Conservation (phyloP, 2,113 vertebrate species). For the Thalassoma bifasciatum region DNA sequence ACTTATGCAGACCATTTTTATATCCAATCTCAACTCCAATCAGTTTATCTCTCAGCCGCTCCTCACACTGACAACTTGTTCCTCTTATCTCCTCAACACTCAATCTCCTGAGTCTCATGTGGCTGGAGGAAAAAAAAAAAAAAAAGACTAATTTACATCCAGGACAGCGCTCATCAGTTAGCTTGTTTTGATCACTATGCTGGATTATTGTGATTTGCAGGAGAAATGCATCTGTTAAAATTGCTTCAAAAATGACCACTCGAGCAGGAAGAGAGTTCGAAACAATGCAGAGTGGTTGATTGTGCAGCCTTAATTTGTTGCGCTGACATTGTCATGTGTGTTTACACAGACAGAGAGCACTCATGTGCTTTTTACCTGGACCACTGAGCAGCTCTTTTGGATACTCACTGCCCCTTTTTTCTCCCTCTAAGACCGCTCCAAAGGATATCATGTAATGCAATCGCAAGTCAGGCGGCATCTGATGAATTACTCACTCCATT, state of each 20-base stretch:
- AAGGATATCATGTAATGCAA: conserved; percentile 27
- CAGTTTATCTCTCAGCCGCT: conserved; percentile 51
- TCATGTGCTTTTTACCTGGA: conserved; percentile 23
- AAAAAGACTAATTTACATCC: conserved; percentile 45
- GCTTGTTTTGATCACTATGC: conserved; percentile 32
- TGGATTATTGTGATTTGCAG: conserved; percentile 33
- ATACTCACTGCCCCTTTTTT: conserved; percentile 9
- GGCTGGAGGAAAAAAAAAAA: conserved; percentile 34
- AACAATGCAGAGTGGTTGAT: background rate
- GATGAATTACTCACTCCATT: conserved; percentile 17
- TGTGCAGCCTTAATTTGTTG: background rate
- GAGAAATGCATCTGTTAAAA: conserved; percentile 4
- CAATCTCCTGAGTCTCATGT: conserved; percentile 49
- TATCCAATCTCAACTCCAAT: conserved; percentile 46
- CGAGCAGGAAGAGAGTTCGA: background rate
- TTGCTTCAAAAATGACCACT: background rate
- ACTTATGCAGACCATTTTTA: conserved; percentile 48
- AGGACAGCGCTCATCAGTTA: conserved; percentile 37
- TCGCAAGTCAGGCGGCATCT: conserved; percentile 20
- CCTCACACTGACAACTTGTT: conserved; percentile 52
- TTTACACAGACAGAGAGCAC: background rate
- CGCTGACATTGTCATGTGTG: background rate
- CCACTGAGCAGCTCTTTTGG: conserved; percentile 14
- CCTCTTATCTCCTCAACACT: conserved; percentile 53
- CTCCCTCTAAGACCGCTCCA: background rate